Evolutionary conservation across 2,888 invertebrate genomes (phyloP), one percentile per base, ranked within the genome.

Genomic region (Linnaemya tessellans): DNA sequence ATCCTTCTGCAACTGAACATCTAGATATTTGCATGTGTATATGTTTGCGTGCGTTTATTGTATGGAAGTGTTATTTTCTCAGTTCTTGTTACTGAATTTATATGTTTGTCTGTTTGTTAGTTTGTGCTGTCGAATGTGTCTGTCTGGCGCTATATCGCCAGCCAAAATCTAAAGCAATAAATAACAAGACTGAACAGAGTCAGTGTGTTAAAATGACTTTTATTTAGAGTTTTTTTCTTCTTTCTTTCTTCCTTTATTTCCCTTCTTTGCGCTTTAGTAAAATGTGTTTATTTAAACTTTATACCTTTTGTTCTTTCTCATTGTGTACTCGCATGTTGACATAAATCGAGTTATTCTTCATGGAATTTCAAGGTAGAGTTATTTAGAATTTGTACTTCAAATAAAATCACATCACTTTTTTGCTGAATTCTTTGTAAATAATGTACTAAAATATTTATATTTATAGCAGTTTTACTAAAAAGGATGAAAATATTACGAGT

Each of bases 81-180:
- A 54, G 41, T 38, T 68, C 41, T 25, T 51, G 18, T 70, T 70
- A 20, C 64, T 67, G 56, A 30, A 79, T 73, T 58, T 49, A n/a
- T 56, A 35, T 79, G 54, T 79, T 35, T 70, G 25, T 38, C 15
- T 18, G 3, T 20, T 71, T 71, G 25, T 71, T 58, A 15, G 58
- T 78, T 87, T 83, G 77, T 86, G 87, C 65, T 84, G 86, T 88
- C 87, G 88, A n/a, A 88, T 88, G 89, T 89, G 90, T 89, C 20
- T 68, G 68, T 60, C 90, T 90, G 91, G 91, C 88, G 89, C 90
- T 90, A 89, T 91, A 91, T 91, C 81, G 54, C 64, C 91, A 90
- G 88, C 62, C 87, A 89, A 86, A 89, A 91, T 91, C 91, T 90
- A 81, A 78, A 88, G 89, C 90, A 88, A 91, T 91, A 91, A 91